Evolutionary conservation across 1,140 invertebrate species (phyloP).

Genomic region (Chlorops oryzae): DNA sequence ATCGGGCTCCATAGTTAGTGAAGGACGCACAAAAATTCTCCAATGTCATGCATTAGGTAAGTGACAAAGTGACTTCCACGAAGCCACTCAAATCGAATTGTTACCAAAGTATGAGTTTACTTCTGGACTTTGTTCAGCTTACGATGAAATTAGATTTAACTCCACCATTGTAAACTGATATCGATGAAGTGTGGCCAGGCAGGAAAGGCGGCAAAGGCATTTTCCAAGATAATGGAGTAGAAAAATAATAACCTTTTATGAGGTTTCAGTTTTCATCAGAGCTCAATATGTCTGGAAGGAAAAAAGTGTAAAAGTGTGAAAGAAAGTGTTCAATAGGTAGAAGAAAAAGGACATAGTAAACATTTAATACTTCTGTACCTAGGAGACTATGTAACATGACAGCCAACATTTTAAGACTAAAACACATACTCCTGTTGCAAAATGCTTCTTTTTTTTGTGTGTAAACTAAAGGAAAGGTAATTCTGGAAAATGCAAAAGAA

Average conservation of each 20-base stretch:
- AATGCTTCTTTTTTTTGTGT: neutral
- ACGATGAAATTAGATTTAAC: neutral
- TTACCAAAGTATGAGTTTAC: neutral
- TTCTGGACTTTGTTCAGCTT: neutral
- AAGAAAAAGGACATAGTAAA: too few species aligned
- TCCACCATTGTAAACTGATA: neutral
- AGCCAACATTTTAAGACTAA: slow-evolving; percentile 3
- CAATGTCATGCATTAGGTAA: neutral
- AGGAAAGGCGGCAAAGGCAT: neutral
- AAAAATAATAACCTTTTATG: slow-evolving; percentile 13
- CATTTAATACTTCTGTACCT: too few species aligned
- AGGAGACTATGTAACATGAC: neutral
- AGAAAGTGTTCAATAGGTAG: too few species aligned
- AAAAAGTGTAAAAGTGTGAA: too few species aligned
- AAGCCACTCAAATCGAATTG: neutral
- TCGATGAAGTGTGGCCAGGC: too few species aligned
- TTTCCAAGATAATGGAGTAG: slow-evolving; percentile 2
- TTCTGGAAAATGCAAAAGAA: too few species aligned
- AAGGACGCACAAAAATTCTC: slow-evolving; percentile 81
- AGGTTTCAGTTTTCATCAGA: neutral
- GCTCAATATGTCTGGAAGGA: too few species aligned
- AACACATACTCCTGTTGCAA: neutral
- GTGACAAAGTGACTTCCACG: neutral
- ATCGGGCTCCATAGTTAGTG: slow-evolving; percentile 74
- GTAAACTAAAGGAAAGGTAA: too few species aligned